Evolutionary conservation across 2,888 invertebrate species (phyloP), one percentile per base, ranked within the genome.

Genomic region (Epirrhoe alternata): DNA sequence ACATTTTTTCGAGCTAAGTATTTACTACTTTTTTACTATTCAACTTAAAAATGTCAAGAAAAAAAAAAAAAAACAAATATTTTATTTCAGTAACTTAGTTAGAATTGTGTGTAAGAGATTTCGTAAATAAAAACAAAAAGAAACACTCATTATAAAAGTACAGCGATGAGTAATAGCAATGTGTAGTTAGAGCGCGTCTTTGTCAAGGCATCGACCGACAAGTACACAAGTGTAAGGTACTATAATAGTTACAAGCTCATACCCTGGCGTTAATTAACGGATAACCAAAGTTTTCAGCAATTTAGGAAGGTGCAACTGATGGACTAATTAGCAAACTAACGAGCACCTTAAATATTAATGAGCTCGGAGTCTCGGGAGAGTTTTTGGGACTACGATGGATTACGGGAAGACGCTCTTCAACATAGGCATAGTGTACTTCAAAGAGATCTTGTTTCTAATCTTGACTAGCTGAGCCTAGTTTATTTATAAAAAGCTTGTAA

Each of bases 321-420:
- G 72, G 75, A 73, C 74, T 78, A 77, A 79, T 82, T 79, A 76
- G 45, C 61, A 17, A 68, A 66, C 71, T 79, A 81, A 81, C 77
- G 64, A 79, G 78, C 71, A 70, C 57, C 71, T 70, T 71, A 77
- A 80, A 76, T 81, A 79, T 78, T 77, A 79, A 80, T 76, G 75
- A 74, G 73, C 72, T 72, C 57, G 38, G 73, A 68, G 71, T 71
- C 68, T 64, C 50, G 35, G 45, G 61, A 42, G 66, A 63, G 66
- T 64, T 56, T 47, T 52, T 50, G 31, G 64, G 56, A 68, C 66
- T 57, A 64, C 55, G 66, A 68, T 54, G 65, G 66, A 70, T 71
- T 55, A 64, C 24, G 16, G 57, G 57, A 55, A 42, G 31, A 53
- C 17, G 38, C 31, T 17, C 33, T 49, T 57, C 6, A 6, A 14